Percentiles rank a stretch among this genome's conserved stretches.
phyloP scores from a whole-genome alignment of 1,140 invertebrate species.

The Diorhabda sublineata region DNA sequence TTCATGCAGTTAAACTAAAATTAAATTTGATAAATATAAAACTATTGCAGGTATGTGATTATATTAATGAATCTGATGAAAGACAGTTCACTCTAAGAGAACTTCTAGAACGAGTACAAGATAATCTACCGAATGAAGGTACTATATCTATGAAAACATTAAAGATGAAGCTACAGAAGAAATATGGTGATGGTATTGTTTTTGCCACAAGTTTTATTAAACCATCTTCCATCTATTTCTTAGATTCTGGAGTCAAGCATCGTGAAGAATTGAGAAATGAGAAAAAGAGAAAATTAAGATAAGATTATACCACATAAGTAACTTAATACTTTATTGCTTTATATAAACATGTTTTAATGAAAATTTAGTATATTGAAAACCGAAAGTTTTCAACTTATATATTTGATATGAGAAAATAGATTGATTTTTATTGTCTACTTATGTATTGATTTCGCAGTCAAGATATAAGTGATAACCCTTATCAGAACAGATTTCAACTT shows the following conservation, averaged over 20 bases:
- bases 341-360: no score
- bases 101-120: neutral
- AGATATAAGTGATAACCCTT: no score
- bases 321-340: no score
- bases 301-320: no score
- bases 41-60: neutral
- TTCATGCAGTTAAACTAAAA: no score
- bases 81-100: neutral
- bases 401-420: no score
- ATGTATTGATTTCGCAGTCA: no score
- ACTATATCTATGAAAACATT: neutral
- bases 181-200: slow-evolving; percentile 1
- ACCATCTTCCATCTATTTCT: neutral
- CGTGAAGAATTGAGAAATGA: neutral
- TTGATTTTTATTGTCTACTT: no score
- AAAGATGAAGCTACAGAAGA: neutral
- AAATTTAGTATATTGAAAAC: no score
- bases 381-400: no score
- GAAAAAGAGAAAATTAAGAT: neutral
- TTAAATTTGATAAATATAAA: no score
- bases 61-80: neutral
- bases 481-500: no score
- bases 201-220: neutral
- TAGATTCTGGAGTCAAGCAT: neutral
- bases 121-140: neutral